Evolutionary conservation across 2,797 vertebrate species (phyloP).

Genomic region (Scleropages formosus): DNA sequence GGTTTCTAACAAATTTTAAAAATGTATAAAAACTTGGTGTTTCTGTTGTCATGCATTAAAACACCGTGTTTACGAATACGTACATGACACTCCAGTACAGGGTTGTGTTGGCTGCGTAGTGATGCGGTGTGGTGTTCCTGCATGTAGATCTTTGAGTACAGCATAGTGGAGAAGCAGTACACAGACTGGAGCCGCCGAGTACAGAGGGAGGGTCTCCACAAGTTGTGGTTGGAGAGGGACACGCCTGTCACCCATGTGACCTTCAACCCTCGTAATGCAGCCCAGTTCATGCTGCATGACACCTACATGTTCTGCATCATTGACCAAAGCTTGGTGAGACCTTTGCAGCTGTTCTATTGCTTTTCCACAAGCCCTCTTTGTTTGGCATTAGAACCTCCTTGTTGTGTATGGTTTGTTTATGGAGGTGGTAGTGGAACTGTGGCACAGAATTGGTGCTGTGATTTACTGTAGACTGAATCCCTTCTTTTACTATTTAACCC

Average conservation of each 20-base stretch:
- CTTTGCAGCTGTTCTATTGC: background rate
- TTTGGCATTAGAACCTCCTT: background rate
- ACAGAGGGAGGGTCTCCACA: constrained; percentile 80
- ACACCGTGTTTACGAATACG: no score
- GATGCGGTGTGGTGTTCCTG: background rate
- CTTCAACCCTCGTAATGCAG: constrained; percentile 75
- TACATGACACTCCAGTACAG: no score
- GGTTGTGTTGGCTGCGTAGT: background rate
- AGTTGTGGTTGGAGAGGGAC: constrained; percentile 79
- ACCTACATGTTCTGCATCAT: constrained; percentile 87
- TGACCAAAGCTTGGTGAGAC: constrained; percentile 85
- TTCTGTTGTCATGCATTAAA: background rate
- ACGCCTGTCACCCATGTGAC: constrained; percentile 79
- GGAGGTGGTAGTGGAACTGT: no score
- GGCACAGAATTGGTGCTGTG: no score
- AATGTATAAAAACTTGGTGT: no score
- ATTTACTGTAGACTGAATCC: background rate
- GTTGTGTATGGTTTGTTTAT: no score
- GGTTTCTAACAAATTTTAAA: no score
- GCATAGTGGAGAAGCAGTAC: constrained; percentile 78
- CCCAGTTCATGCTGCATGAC: constrained; percentile 84
- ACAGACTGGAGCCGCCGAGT: constrained; percentile 82
- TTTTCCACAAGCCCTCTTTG: background rate
- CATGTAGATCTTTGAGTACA: constrained; percentile 84
- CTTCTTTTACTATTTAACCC: no score